Conservation (phyloP, 2,888 invertebrate genomes). For the Drosophila macrospina region DNA sequence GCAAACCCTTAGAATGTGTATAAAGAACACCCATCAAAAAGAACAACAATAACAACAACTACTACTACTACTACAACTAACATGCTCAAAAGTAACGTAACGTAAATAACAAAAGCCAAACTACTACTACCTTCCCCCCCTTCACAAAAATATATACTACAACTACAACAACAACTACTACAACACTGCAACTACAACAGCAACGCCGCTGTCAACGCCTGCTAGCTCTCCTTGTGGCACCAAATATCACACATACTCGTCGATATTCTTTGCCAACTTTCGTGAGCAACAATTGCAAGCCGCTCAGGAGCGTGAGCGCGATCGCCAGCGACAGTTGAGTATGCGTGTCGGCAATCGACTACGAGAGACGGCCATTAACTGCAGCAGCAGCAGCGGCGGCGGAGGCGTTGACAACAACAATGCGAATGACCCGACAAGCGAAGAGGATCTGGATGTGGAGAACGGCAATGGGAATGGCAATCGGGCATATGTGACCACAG, state of each 20-base stretch:
- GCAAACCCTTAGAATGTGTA: constrained; percentile 69
- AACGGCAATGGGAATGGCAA: constrained; percentile 63
- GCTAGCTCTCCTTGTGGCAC: constrained; percentile 84
- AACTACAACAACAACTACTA: constrained; percentile 46
- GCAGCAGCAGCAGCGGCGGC: constrained; percentile 59
- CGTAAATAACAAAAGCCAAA: constrained; percentile 83
- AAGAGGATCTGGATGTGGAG: constrained; percentile 60
- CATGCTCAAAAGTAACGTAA: constrained; percentile 77
- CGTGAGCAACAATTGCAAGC: constrained; percentile 79
- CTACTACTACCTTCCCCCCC: constrained; percentile 80
- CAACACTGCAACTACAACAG: constrained; percentile 69
- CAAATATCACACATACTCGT: constrained; percentile 83
- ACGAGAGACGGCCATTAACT: constrained; percentile 82
- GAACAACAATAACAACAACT: constrained; percentile 61
- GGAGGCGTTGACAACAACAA: constrained; percentile 63
- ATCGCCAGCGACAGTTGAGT: constrained; percentile 71
- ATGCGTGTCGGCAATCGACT: constrained; percentile 80
- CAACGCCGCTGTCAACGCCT: constrained; percentile 84
- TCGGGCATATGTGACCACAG: constrained; percentile 71
- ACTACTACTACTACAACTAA: constrained; percentile 50
- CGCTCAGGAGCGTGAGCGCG: constrained; percentile 72
- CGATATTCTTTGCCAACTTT: constrained; percentile 84
- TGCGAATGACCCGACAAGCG: constrained; percentile 48
- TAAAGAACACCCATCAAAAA: constrained; percentile 63
- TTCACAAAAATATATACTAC: constrained; percentile 55